These are phyloP conservation scores for Neopipo cinnamomea DNA, from an alignment of 2,113 vertebrate genomes.

Conservation along the genomic window DNA sequence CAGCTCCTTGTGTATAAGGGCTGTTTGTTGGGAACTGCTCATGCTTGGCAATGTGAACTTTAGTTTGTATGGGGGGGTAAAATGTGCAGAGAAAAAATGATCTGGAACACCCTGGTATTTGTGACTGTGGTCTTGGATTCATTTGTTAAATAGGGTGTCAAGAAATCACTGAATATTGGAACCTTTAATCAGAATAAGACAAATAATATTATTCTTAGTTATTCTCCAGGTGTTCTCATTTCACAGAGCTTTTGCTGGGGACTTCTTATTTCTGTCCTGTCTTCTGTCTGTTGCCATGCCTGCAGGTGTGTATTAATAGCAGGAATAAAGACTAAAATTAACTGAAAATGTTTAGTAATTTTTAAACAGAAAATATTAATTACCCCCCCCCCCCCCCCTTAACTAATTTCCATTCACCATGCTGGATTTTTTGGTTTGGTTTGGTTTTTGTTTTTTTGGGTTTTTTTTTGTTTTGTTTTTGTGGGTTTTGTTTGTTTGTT, in stretches of 20 bases:
- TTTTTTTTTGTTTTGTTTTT: too few species aligned
- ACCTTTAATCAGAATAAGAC: neutral
- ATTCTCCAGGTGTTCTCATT: neutral
- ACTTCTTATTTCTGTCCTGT: neutral
- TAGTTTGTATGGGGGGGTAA: neutral
- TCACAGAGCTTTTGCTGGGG: neutral
- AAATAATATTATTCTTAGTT: neutral
- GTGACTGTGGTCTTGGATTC: neutral
- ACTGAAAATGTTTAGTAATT: neutral
- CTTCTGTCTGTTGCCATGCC: neutral
- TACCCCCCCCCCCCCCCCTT: too few species aligned
- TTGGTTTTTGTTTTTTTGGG: too few species aligned
- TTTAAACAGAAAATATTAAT: neutral
- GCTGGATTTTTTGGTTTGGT: neutral
- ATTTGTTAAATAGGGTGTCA: neutral
- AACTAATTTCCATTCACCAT: neutral
- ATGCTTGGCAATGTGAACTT: accelerated
- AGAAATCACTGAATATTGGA: neutral
- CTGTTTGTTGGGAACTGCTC: neutral
- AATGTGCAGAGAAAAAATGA: accelerated
- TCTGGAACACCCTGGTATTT: neutral
- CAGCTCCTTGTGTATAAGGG: neutral
- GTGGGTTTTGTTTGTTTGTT: too few species aligned
- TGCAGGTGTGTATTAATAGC: neutral
- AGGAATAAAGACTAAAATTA: neutral